Percentiles rank a stretch among this genome's conserved stretches.
These are phyloP conservation scores for Mesembrinibis cayennensis DNA, from an alignment of 2,113 vertebrate species.

Conservation along the genomic window DNA sequence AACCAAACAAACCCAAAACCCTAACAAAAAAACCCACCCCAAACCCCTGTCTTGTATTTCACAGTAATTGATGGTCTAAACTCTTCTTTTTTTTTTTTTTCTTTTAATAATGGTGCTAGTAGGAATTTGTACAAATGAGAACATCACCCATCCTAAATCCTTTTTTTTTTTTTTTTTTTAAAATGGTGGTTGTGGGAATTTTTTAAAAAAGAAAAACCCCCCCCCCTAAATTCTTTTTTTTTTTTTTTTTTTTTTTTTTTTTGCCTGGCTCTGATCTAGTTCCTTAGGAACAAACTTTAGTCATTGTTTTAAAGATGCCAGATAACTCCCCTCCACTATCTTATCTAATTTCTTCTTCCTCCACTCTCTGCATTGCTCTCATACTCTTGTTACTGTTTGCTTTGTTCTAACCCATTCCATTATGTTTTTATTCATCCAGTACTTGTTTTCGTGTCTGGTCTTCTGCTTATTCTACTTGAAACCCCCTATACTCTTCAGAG, in stretches of 20 bases:
- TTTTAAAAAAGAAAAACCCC: too few relatives aligned
- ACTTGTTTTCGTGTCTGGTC: neutral
- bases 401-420: neutral
- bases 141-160: neutral
- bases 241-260: neutral
- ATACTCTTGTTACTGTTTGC: neutral
- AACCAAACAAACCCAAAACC: accelerated
- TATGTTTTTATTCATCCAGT: neutral
- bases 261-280: neutral
- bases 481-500: neutral
- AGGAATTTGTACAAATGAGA: neutral
- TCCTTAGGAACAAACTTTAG: neutral
- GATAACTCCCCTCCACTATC: neutral
- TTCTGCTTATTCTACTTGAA: neutral
- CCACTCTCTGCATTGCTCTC: neutral
- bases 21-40: neutral
- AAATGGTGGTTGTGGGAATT: too few relatives aligned
- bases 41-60: neutral
- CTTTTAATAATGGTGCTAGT: neutral
- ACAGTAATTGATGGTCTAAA: neutral
- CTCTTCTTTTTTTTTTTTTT: neutral
- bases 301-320: neutral
- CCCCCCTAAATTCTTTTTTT: too few relatives aligned
- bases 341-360: neutral
- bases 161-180: neutral